A percentile compares a stretch with the other conserved stretches of the same genome.
phyloP scores from a whole-genome alignment of 2,888 invertebrate genomes.

The Blastobasis lacticolella region DNA sequence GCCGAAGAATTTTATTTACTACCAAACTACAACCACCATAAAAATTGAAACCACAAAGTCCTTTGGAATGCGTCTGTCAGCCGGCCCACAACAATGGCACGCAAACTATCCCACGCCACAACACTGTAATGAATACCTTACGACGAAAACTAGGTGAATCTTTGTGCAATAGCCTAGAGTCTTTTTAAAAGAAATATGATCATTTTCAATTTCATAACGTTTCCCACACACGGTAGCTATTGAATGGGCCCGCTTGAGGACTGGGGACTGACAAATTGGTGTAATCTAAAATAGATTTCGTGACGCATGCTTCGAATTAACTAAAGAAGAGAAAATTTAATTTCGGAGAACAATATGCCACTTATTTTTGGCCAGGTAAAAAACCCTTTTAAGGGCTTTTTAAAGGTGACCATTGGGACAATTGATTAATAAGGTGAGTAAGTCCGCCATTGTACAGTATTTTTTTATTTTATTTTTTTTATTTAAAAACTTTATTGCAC shows the following conservation, averaged over 20 bases:
- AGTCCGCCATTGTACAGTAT: no score
- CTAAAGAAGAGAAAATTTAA: no score
- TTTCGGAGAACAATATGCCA: no score
- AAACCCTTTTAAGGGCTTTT: no score
- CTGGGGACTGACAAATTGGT: constrained; percentile 59
- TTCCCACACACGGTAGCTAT: constrained; percentile 57
- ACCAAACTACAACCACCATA: no score
- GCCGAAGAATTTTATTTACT: no score
- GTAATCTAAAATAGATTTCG: constrained; percentile 67
- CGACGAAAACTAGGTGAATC: constrained; percentile 74
- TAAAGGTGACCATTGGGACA: no score
- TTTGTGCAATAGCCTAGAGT: constrained; percentile 69
- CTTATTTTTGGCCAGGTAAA: no score
- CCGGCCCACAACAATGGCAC: constrained; percentile 57
- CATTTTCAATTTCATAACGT: constrained; percentile 71
- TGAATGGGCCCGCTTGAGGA: constrained; percentile 48
- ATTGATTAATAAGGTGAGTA: no score
- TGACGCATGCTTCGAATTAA: no score
- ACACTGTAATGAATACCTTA: constrained; percentile 67
- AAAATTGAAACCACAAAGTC: constrained; percentile 23
- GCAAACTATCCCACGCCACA: constrained; percentile 66
- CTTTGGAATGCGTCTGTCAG: constrained; percentile 63
- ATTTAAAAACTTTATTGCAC: no score
- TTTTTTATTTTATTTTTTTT: no score
- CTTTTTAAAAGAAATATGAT: constrained; percentile 73